A percentile compares a stretch with the other conserved stretches of the same genome.
Conservation (phyloP, 2,797 vertebrate species). For the Potorous gilbertii region DNA sequence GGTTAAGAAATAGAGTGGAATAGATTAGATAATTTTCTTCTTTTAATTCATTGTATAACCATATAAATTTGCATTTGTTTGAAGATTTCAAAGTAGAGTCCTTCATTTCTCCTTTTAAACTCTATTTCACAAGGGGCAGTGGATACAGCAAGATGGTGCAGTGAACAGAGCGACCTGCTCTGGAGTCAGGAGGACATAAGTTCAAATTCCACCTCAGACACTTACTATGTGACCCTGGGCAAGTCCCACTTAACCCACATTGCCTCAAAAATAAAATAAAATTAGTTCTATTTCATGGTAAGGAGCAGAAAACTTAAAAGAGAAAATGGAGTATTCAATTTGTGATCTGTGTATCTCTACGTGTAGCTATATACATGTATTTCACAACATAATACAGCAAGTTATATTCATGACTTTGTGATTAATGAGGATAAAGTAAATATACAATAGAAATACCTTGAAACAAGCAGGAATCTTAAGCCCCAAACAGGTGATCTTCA, state of each 20-base stretch:
- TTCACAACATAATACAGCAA: slow-evolving; percentile 1
- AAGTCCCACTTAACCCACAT: background rate
- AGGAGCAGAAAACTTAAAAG: slow-evolving; percentile 63
- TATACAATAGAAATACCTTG: background rate
- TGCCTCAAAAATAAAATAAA: background rate
- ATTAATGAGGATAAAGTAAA: background rate
- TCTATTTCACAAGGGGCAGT: background rate
- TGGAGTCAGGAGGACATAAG: background rate
- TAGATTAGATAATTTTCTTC: slow-evolving; percentile 21
- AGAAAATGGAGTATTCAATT: slow-evolving; percentile 48
- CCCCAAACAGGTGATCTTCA: background rate
- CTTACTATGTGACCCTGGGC: background rate
- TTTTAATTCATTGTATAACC: slow-evolving; percentile 47
- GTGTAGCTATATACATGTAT: background rate
- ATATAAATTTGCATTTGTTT: slow-evolving; percentile 56
- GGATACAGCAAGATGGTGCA: background rate
- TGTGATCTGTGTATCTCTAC: slow-evolving; percentile 12
- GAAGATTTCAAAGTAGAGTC: slow-evolving; percentile 59
- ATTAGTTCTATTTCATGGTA: slow-evolving; percentile 60
- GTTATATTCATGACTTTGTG: background rate
- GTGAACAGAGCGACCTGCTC: background rate
- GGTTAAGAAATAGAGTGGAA: background rate
- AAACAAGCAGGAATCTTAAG: background rate
- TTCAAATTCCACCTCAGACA: background rate
- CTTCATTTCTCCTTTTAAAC: slow-evolving; percentile 45